Evolutionary conservation across 2,888 invertebrate genomes (phyloP).

Genomic region (Nudaria mundana): DNA sequence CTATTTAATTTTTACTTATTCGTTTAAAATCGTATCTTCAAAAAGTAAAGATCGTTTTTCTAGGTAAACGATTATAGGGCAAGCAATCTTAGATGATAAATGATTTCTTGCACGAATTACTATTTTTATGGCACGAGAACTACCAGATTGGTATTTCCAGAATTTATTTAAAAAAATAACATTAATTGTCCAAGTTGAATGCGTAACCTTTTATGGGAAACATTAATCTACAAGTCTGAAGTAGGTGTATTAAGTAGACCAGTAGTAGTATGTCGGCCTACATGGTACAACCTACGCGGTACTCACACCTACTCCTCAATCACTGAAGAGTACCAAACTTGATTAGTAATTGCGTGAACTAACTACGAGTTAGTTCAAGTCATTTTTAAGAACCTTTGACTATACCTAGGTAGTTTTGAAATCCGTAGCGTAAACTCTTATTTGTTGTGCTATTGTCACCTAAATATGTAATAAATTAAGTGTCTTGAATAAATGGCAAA

Average conservation of each 20-base stretch:
- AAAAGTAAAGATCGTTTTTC: neutral
- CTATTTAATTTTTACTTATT: conserved; percentile 4
- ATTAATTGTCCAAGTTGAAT: conserved; percentile 11
- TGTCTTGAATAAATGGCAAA: conserved; percentile 28
- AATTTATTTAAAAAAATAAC: neutral
- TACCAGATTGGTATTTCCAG: too few species aligned
- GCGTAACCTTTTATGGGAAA: conserved; percentile 44
- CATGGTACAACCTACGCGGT: conserved; percentile 61
- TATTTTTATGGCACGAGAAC: too few species aligned
- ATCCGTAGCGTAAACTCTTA: conserved; percentile 30
- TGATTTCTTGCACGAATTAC: too few species aligned
- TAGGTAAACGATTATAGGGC: neutral
- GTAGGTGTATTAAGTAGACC: conserved; percentile 62
- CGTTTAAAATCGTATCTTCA: neutral
- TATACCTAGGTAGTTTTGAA: conserved; percentile 49
- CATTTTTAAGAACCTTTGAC: conserved; percentile 45
- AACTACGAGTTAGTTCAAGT: too few species aligned
- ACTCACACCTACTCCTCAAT: conserved; percentile 59
- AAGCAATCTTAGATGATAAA: too few species aligned
- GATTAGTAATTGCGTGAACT: too few species aligned
- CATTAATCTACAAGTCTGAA: conserved; percentile 42
- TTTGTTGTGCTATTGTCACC: conserved; percentile 21
- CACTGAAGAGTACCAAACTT: conserved; percentile 52
- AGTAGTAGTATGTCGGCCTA: conserved; percentile 43
- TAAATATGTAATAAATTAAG: conserved; percentile 39